Evolutionary conservation across 2,888 invertebrate species (phyloP).

Genomic region (Lithophane leautieri): DNA sequence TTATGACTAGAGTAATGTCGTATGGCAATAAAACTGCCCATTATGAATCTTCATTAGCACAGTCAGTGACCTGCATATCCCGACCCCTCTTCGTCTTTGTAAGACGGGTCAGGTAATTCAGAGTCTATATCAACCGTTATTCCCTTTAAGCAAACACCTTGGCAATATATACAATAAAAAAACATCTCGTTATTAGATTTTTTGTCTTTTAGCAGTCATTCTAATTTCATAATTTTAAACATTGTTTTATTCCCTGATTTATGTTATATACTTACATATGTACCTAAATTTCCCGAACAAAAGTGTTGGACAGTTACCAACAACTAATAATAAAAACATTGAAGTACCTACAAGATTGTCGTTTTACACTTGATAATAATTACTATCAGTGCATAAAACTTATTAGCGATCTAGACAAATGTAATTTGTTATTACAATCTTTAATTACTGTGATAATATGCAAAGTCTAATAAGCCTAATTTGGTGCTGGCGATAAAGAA

Average conservation of each 20-base stretch:
- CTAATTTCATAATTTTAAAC: neutral
- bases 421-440: slow-evolving; percentile 13
- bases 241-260: neutral
- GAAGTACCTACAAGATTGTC: slow-evolving; percentile 1
- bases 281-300: neutral
- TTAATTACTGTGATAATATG: slow-evolving; percentile 10
- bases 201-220: neutral
- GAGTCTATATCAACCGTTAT: neutral
- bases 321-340: slow-evolving; percentile 1
- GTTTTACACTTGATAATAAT: slow-evolving; percentile 2
- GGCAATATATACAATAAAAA: neutral
- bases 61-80: too few species aligned
- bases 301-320: neutral
- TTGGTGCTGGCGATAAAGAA: neutral
- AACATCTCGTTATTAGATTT: neutral
- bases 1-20: too few species aligned
- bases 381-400: slow-evolving; percentile 9
- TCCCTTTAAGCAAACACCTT: neutral
- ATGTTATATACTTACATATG: too few species aligned
- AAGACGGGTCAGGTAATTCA: too few species aligned
- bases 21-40: neutral
- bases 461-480: neutral
- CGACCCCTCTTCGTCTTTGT: too few species aligned
- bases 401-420: neutral
- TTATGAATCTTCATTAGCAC: neutral